Percentiles rank a stretch among this genome's conserved stretches.
These are phyloP conservation scores for Tenthredo amoena DNA, from an alignment of 2,888 invertebrate species.

Conservation along the genomic window DNA sequence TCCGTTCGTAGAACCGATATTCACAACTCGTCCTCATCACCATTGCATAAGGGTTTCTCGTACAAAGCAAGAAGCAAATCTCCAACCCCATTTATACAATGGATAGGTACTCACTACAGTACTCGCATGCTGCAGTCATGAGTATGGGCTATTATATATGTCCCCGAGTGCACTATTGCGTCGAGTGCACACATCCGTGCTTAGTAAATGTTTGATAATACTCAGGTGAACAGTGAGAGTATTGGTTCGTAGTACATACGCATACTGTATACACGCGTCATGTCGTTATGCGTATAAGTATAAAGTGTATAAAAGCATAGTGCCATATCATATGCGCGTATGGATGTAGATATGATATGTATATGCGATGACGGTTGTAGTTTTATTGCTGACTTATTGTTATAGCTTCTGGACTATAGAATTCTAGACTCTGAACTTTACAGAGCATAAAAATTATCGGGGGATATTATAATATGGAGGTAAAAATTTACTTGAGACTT, in stretches of 20 bases:
- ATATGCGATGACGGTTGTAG: not conserved
- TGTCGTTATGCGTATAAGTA: too few species aligned
- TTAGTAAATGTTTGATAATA: not conserved
- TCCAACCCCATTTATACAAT: not conserved
- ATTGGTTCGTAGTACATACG: not conserved
- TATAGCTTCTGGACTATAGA: not conserved
- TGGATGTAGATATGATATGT: not conserved
- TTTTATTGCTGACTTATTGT: not conserved
- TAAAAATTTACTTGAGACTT: not conserved
- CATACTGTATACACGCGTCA: not conserved
- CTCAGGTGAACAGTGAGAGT: not conserved
- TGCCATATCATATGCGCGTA: not conserved
- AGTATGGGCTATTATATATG: not conserved
- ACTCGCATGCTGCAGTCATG: not conserved
- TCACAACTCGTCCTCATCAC: not conserved
- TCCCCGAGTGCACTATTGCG: not conserved
- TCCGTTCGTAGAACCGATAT: not conserved
- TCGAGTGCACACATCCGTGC: not conserved
- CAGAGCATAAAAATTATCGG: not conserved
- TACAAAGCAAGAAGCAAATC: not conserved
- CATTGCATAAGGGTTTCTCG: slow-evolving; percentile 4
- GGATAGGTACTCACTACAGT: not conserved
- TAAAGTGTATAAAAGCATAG: not conserved
- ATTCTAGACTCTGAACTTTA: not conserved
- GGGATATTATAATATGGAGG: not conserved